phyloP scores from a whole-genome alignment of 2,113 vertebrate genomes.

The Periophthalmus modestus region DNA sequence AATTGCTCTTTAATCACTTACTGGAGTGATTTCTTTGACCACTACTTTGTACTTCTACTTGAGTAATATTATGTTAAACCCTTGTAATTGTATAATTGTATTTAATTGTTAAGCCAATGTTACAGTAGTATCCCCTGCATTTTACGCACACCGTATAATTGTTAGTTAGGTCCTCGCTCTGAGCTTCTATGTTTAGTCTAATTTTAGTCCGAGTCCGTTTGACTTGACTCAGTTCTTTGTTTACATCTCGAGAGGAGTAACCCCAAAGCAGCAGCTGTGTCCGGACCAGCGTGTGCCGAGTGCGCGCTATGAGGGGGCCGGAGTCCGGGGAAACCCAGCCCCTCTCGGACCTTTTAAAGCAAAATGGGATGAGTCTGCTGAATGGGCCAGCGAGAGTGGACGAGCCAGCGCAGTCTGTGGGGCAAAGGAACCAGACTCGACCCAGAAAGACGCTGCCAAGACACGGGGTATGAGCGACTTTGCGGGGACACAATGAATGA shows the following conservation, averaged over 20 bases:
- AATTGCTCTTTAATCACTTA: no score
- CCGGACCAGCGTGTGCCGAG: slow-evolving; percentile 56
- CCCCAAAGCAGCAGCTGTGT: slow-evolving; percentile 62
- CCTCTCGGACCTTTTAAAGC: slow-evolving; percentile 79
- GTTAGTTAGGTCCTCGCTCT: not conserved
- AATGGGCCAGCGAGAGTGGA: slow-evolving; percentile 64
- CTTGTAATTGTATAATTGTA: no score
- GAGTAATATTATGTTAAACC: no score
- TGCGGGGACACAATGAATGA: slow-evolving; percentile 37
- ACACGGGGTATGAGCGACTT: not conserved
- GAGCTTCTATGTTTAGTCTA: not conserved
- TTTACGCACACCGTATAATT: slow-evolving; percentile 11
- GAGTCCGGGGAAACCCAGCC: slow-evolving; percentile 73
- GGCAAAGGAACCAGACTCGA: slow-evolving; percentile 21
- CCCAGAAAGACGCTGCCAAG: slow-evolving; percentile 5
- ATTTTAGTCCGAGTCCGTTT: not conserved
- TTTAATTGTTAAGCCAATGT: no score
- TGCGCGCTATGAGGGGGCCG: slow-evolving; percentile 45
- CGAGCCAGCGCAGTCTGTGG: slow-evolving; percentile 49
- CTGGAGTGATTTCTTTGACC: no score
- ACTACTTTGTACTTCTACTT: no score
- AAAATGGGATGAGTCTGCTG: slow-evolving; percentile 76
- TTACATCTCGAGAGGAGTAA: slow-evolving; percentile 50
- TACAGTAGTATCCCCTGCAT: not conserved
- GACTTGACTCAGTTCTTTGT: slow-evolving; percentile 21